Base-by-base conservation (phyloP, 1,140 invertebrate genomes). In the Copidosoma floridanum region DNA sequence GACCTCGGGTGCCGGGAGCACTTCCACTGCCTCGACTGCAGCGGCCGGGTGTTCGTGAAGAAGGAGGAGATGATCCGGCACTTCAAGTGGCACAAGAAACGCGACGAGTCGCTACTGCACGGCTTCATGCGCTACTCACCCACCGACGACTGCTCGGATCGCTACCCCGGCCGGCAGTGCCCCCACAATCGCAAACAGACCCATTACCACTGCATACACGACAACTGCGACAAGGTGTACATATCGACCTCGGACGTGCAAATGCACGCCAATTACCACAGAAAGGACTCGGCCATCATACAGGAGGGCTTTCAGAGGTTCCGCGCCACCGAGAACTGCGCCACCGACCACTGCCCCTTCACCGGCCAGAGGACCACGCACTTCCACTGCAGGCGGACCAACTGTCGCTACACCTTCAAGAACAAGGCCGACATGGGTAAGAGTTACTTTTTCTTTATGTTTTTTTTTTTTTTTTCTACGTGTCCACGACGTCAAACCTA, bases 381-480 rank as follows among this genome's bases (percentile, higher is more conserved):
- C 77, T 99, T 98, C 81, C 97, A 99, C 75, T 99, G 97, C 77
- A 83, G 94, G 57, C 82, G 96, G 69, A 81, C 88, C 40, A 89
- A 88, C 4, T 99, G 97, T 81, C 89, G 90, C 61, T 97, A 92
- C 76, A 98, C 95, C 0, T 99, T 99, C 79, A 98, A 98, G 78
- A 98, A 99, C 79, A 99, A 99, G 81, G 94, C 95, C 68, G 96
- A 99, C 81, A 99, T 99, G 95, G 96, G 95, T 97, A 84, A 86
- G 88, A 54, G 37, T 32, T 6, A 6, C 29, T 47, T n/a, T n/a
- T 46, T 61, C 20, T 27, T 38, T 44, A 24, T 12, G 20, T 29
- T 35, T 35, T 47, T 18, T 29, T 56, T 27, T 32, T 56, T n/a
- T n/a, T n/a, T n/a, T n/a, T n/a, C n/a, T n/a, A n/a, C n/a, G n/a